A percentile compares a stretch with the other conserved stretches of the same genome.
Conservation (phyloP, 2,888 invertebrate species). For the Archips crataeganus region DNA sequence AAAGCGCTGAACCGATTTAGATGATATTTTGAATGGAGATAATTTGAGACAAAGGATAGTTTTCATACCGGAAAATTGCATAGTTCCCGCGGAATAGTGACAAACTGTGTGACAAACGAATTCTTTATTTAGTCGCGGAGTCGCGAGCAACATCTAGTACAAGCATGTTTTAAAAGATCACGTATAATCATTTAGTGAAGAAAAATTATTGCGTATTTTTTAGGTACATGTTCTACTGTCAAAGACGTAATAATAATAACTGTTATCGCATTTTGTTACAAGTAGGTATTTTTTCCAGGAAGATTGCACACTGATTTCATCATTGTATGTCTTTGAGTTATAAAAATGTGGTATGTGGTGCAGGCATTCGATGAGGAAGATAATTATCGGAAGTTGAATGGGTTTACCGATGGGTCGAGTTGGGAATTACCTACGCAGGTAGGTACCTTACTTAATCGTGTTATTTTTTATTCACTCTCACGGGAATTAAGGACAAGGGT, state of each 20-base stretch:
- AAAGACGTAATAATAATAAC: neutral
- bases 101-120: no score
- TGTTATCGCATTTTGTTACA: neutral
- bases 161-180: no score
- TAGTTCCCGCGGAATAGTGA: no score
- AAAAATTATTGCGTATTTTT: no score
- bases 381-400: neutral
- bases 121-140: no score
- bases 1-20: no score
- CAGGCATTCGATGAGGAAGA: slow-evolving; percentile 4
- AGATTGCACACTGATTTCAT: slow-evolving; percentile 12
- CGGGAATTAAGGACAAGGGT: slow-evolving; percentile 1
- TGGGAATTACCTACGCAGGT: neutral
- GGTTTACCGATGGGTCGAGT: neutral
- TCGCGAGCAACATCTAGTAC: no score
- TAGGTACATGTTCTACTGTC: no score
- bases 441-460: neutral
- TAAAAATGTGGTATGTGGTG: slow-evolving; percentile 18
- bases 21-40: no score
- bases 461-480: slow-evolving; percentile 1
- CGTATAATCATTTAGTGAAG: no score
- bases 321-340: slow-evolving; percentile 2
- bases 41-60: no score
- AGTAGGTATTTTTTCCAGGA: slow-evolving; percentile 17
- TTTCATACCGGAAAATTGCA: no score